Percentiles rank a stretch among this genome's conserved stretches.
phyloP scores from a whole-genome alignment of 2,113 vertebrate species.

The Hiodon alosoides region DNA sequence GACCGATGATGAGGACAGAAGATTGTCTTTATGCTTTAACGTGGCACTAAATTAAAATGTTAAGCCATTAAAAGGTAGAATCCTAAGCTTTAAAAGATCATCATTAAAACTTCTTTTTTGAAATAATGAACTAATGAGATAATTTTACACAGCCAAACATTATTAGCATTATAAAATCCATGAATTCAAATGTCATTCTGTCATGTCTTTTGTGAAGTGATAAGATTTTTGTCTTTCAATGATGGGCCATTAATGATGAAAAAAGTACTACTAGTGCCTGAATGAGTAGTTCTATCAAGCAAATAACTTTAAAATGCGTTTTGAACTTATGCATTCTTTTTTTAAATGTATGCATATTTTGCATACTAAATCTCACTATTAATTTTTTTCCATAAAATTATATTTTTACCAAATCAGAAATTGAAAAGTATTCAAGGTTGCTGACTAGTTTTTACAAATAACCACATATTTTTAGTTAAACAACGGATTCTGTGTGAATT shows the following conservation, averaged over 20 bases:
- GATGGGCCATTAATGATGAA: no score
- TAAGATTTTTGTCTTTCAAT: slow-evolving; percentile 25
- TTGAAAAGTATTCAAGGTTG: no score
- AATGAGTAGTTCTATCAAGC: slow-evolving; percentile 36
- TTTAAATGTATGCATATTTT: no score
- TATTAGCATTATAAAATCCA: slow-evolving; percentile 47
- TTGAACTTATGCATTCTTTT: no score
- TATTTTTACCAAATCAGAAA: no score
- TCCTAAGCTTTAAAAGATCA: slow-evolving; percentile 54
- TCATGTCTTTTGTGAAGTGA: slow-evolving; percentile 50
- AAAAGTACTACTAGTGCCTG: no score
- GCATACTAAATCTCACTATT: no score
- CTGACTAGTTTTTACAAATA: no score
- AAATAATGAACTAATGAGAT: slow-evolving; percentile 61
- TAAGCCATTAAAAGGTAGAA: slow-evolving; percentile 52
- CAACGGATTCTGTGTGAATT: no score
- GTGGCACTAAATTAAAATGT: slow-evolving; percentile 54
- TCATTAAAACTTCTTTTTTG: slow-evolving; percentile 47
- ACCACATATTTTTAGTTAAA: no score
- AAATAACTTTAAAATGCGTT: slow-evolving; percentile 10
- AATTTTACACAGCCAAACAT: slow-evolving; percentile 54
- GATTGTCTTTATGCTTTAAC: slow-evolving; percentile 25
- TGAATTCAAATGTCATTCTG: slow-evolving; percentile 59
- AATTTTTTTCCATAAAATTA: no score
- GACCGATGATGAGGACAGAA: slow-evolving; percentile 38